phyloP scores from a whole-genome alignment of 1,140 invertebrate genomes.

The Drosophila fuyamai region DNA sequence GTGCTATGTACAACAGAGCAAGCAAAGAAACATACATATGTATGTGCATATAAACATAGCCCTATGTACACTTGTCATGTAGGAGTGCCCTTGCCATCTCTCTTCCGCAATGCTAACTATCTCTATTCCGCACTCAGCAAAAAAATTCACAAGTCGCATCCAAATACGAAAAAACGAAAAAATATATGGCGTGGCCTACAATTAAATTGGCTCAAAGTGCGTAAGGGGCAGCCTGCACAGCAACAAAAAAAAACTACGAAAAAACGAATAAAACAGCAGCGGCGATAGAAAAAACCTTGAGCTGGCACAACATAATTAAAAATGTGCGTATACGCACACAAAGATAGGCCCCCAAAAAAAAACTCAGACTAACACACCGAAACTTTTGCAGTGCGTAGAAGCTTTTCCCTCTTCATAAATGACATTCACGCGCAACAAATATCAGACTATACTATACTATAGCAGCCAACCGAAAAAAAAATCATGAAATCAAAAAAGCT shows the following conservation, averaged over 20 bases:
- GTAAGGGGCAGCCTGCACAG: conserved; percentile 65
- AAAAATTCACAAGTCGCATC: conserved; percentile 64
- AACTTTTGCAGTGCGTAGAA: conserved; percentile 70
- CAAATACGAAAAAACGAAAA: conserved; percentile 11
- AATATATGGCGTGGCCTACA: conserved; percentile 64
- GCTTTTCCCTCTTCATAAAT: conserved; percentile 76
- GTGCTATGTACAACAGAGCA: conserved; percentile 28
- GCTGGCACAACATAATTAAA: conserved; percentile 82
- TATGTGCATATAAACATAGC: conserved; percentile 11
- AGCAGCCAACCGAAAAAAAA: conserved; percentile 22
- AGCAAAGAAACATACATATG: conserved; percentile 1
- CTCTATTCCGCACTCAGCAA: conserved; percentile 5
- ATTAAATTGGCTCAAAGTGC: conserved; percentile 79
- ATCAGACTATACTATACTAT: conserved; percentile 31
- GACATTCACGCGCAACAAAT: conserved; percentile 82
- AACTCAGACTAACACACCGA: conserved; percentile 3
- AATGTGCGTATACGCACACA: conserved; percentile 75
- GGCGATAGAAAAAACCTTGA: conserved; percentile 78
- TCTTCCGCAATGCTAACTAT: conserved; percentile 2
- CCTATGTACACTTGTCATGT: conserved; percentile 48
- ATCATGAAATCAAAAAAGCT: conserved; percentile 62
- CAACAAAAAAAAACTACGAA: conserved; percentile 61
- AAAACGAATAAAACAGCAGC: conserved; percentile 39
- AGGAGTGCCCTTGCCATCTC: conserved; percentile 2
- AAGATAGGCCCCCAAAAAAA: conserved; percentile 15